Conservation (phyloP, 2,888 invertebrate genomes). For the Chloromyia formosa region DNA sequence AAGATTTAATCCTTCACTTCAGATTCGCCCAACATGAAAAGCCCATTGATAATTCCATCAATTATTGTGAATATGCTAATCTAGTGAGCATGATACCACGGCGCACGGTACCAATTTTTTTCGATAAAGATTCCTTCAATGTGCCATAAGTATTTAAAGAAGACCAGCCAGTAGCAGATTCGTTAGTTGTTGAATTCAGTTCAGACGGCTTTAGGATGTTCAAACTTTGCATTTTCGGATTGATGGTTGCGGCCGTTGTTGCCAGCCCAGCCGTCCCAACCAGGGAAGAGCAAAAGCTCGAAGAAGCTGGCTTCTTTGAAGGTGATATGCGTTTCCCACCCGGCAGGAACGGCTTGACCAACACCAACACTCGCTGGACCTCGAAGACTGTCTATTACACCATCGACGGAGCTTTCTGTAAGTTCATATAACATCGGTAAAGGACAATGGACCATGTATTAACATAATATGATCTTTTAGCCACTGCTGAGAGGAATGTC, state of each 20-base stretch:
- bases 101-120: no score
- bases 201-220: slow-evolving; percentile 26
- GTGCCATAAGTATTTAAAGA: no score
- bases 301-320: slow-evolving; percentile 77
- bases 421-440: neutral
- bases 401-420: slow-evolving; percentile 68
- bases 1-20: no score
- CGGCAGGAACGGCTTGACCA: slow-evolving; percentile 69
- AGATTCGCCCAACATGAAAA: no score
- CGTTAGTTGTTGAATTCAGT: slow-evolving; percentile 32
- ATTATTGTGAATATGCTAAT: no score
- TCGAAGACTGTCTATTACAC: slow-evolving; percentile 73
- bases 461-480: slow-evolving; percentile 2
- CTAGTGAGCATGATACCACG: no score
- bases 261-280: slow-evolving; percentile 24
- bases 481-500: slow-evolving; percentile 8
- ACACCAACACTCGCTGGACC: slow-evolving; percentile 69
- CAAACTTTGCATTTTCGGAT: slow-evolving; percentile 28
- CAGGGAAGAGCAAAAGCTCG: slow-evolving; percentile 54
- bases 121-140: no score
- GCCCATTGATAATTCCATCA: no score
- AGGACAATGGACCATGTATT: neutral
- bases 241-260: slow-evolving; percentile 15
- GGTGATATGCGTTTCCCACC: slow-evolving; percentile 76
- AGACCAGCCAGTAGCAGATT: neutral